Conservation (phyloP, 2,113 vertebrate genomes). For the Uropsilus gracilis region DNA sequence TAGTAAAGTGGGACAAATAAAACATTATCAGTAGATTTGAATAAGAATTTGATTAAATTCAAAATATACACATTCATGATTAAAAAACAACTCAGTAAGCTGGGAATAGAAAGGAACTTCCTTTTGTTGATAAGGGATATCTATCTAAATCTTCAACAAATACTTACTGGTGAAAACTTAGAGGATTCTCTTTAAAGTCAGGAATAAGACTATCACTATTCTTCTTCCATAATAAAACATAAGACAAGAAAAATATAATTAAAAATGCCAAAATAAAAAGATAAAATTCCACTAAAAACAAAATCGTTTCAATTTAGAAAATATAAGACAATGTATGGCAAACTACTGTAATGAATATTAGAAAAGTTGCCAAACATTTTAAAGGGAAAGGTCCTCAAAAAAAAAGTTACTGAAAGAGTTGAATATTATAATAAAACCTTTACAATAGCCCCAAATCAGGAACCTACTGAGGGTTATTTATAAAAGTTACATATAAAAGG, state of each 20-base stretch:
- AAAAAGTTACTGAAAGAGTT: neutral
- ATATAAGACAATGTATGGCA: neutral
- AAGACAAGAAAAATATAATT: constrained; percentile 38
- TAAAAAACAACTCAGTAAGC: neutral
- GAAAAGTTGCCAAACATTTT: neutral
- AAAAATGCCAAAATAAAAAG: neutral
- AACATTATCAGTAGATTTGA: neutral
- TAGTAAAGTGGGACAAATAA: neutral
- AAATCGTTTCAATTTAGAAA: neutral
- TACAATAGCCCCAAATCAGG: neutral
- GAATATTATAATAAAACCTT: neutral
- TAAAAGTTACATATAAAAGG: too few species aligned
- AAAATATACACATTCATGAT: neutral
- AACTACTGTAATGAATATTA: neutral
- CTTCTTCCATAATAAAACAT: constrained; percentile 1
- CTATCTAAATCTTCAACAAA: neutral
- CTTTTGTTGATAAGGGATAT: neutral
- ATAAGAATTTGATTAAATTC: constrained; percentile 22
- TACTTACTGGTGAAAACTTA: neutral
- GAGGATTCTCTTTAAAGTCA: neutral
- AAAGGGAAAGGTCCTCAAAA: neutral
- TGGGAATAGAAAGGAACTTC: neutral
- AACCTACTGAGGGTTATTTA: neutral
- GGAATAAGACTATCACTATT: neutral
- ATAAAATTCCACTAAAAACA: constrained; percentile 5